phyloP scores from a whole-genome alignment of 2,888 invertebrate genomes.

The Meliscaeva auricollis region DNA sequence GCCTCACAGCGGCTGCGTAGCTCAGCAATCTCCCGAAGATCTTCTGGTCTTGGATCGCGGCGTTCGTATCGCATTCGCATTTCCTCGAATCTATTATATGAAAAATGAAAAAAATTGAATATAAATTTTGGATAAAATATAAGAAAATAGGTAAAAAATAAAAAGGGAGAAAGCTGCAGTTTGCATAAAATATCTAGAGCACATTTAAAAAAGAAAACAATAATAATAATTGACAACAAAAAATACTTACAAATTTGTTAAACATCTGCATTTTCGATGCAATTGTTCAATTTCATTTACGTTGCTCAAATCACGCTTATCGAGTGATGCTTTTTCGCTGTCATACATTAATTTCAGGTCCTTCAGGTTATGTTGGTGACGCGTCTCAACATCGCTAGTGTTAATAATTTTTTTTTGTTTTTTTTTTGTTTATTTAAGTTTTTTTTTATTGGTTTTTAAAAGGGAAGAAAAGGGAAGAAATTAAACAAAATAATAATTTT shows the following conservation, averaged over 20 bases:
- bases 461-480: conserved; percentile 77
- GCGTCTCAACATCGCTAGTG: conserved; percentile 85
- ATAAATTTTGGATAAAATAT: not conserved
- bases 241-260: conserved; percentile 86
- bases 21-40: conserved; percentile 85
- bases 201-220: too few species aligned
- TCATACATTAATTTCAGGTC: conserved; percentile 83
- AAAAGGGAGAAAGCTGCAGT: conserved; percentile 4
- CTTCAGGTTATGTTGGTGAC: conserved; percentile 83
- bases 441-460: conserved; percentile 41
- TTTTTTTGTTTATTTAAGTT: conserved; percentile 33
- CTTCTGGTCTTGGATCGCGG: conserved; percentile 86
- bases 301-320: conserved; percentile 85
- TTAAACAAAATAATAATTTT: conserved; percentile 57
- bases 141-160: not conserved
- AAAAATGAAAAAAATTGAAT: not conserved
- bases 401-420: conserved; percentile 57
- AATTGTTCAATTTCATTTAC: conserved; percentile 86
- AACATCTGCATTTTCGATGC: conserved; percentile 86
- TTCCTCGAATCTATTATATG: conserved; percentile 85
- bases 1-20: conserved; percentile 86
- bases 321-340: conserved; percentile 82
- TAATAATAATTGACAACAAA: conserved; percentile 40
- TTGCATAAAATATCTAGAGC: conserved; percentile 32
- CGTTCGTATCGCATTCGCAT: conserved; percentile 86